These are phyloP conservation scores for Eleginops maclovinus DNA, from an alignment of 2,113 vertebrate species.

Conservation along the genomic window DNA sequence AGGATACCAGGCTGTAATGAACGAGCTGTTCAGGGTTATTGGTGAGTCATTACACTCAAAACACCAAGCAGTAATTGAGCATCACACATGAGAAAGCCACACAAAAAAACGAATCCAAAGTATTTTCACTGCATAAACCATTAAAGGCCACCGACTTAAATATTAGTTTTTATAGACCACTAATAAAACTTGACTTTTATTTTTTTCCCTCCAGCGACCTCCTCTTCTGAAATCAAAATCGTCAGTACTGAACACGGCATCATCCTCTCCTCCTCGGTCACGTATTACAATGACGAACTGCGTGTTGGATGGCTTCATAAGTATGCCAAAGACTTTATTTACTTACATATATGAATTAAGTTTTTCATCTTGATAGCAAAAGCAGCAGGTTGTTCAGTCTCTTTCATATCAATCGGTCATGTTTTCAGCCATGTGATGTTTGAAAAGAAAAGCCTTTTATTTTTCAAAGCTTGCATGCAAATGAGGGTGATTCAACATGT, in stretches of 20 bases:
- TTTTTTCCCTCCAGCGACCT: conserved; percentile 84
- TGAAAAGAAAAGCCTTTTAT: background rate
- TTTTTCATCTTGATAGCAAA: background rate
- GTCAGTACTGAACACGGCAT: conserved; percentile 95
- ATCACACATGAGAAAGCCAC: background rate
- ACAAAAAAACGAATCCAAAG: conserved; percentile 2
- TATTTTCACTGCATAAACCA: background rate
- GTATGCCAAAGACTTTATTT: conserved; percentile 78
- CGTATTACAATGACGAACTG: conserved; percentile 90
- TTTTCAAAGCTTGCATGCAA: background rate
- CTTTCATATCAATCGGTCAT: background rate
- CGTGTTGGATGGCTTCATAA: conserved; percentile 93
- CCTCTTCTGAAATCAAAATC: conserved; percentile 90
- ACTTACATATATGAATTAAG: too few species aligned
- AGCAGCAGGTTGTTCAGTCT: background rate
- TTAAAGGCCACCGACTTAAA: background rate
- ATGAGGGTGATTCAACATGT: background rate
- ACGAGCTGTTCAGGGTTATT: conserved; percentile 93
- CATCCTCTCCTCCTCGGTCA: conserved; percentile 90
- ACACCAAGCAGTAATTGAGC: conserved; percentile 16
- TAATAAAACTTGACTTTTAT: conserved; percentile 1
- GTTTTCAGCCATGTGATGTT: conserved; percentile 2
- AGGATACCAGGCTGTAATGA: conserved; percentile 96
- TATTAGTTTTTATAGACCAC: background rate
- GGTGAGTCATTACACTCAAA: conserved; percentile 84